Conservation (phyloP, 2,113 vertebrate species). For the Dinomys branickii region DNA sequence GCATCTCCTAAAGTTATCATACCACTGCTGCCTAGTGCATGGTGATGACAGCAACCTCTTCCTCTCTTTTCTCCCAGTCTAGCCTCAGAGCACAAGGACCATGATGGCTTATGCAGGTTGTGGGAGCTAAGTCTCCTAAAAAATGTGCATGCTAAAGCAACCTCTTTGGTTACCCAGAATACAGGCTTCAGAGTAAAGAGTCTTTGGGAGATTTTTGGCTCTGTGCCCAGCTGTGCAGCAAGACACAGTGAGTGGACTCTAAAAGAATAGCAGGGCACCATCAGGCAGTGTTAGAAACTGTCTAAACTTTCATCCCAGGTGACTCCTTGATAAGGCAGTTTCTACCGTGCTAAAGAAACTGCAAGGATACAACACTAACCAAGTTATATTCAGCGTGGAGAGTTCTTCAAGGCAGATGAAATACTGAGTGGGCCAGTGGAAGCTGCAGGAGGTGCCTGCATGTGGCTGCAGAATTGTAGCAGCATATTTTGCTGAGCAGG, state of each 20-base stretch:
- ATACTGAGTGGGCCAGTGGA: fast-evolving
- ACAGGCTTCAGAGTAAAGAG: background rate
- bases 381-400: too few species aligned
- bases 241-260: background rate
- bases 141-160: fast-evolving
- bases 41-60: too few species aligned
- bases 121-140: background rate
- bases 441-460: fast-evolving
- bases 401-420: background rate
- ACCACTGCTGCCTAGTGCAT: fast-evolving
- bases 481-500: background rate
- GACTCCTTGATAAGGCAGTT: too few species aligned
- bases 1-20: fast-evolving
- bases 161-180: background rate
- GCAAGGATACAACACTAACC: background rate
- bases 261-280: fast-evolving
- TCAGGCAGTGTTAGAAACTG: background rate
- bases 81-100: background rate
- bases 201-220: background rate
- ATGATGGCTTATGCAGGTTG: background rate
- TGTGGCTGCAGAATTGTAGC: fast-evolving
- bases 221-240: background rate
- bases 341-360: background rate
- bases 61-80: background rate
- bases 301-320: background rate